A percentile compares a stretch with the other conserved stretches of the same genome.
Conservation (phyloP, 2,888 invertebrate genomes). For the Philhelius pedissequus region DNA sequence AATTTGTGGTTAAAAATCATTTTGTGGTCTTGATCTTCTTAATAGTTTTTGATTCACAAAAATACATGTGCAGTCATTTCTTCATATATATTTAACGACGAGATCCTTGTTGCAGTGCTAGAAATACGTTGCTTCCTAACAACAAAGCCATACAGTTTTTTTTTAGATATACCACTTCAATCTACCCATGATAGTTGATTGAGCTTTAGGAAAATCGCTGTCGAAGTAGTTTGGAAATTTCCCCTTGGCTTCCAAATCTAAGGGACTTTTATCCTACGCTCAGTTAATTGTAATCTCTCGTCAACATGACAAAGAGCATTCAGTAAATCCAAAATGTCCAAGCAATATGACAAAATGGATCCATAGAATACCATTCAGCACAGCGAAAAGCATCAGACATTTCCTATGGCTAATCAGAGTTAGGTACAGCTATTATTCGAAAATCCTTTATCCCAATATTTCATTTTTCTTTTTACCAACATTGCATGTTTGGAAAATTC, state of each 20-base stretch:
- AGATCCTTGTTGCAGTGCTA: not conserved
- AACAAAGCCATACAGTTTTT: conserved; percentile 12
- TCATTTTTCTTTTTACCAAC: not conserved
- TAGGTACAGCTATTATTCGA: not conserved
- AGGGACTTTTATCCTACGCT: conserved; percentile 36
- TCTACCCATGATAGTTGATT: conserved; percentile 36
- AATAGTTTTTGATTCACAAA: not conserved
- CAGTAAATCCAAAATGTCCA: not conserved
- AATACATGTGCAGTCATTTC: not conserved
- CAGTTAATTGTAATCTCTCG: conserved; percentile 53
- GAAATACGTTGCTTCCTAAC: not conserved
- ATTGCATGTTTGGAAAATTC: conserved; percentile 21
- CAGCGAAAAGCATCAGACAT: conserved; percentile 18
- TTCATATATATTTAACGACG: not conserved
- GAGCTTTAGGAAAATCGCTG: conserved; percentile 19
- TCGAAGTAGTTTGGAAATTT: not conserved
- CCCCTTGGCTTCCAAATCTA: not conserved
- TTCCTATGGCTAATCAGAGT: not conserved
- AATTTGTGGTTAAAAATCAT: conserved; percentile 35
- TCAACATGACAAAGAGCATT: conserved; percentile 30
- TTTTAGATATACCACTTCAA: conserved; percentile 53
- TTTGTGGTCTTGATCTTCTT: conserved; percentile 24
- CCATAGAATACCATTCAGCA: not conserved
- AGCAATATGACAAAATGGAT: conserved; percentile 7
- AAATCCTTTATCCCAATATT: not conserved